Percentiles rank a stretch among this genome's conserved stretches.
These are phyloP conservation scores for Momotus momota DNA, from an alignment of 2,797 vertebrate species.

Conservation along the genomic window DNA sequence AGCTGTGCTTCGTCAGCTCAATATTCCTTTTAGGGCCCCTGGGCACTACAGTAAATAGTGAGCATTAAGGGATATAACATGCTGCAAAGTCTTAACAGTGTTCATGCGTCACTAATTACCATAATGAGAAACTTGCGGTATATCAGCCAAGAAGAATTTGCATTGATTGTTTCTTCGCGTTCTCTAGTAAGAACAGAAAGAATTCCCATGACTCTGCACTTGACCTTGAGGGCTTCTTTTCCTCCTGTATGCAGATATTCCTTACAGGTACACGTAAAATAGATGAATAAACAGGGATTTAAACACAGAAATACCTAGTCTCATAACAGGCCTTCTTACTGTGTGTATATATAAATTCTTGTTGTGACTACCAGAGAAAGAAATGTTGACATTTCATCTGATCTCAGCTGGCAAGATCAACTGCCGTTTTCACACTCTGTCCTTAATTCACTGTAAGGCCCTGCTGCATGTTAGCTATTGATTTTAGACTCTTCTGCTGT, in stretches of 20 bases:
- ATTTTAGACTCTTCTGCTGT: neutral
- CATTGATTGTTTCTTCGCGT: neutral
- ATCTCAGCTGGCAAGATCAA: neutral
- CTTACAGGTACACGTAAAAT: neutral
- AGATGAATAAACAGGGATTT: neutral
- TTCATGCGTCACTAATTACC: conserved; percentile 52
- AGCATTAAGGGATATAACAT: conserved; percentile 35
- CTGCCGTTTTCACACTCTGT: neutral
- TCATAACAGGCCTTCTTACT: neutral
- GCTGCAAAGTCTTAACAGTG: conserved; percentile 25
- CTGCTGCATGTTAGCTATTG: neutral
- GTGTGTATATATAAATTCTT: neutral
- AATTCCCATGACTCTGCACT: neutral
- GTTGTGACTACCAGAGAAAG: neutral
- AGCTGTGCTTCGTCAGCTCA: neutral
- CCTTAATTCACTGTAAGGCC: neutral
- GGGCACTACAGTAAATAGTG: neutral
- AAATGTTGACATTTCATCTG: neutral
- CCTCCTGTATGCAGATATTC: neutral
- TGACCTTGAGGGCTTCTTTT: conserved; percentile 12
- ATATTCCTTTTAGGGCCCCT: neutral
- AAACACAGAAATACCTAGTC: neutral
- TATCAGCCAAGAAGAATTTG: conserved; percentile 47
- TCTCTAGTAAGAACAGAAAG: conserved; percentile 13
- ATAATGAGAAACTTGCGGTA: conserved; percentile 34